These are phyloP conservation scores for Microcaecilia unicolor DNA, from an alignment of 2,797 vertebrate genomes.

Conservation along the genomic window DNA sequence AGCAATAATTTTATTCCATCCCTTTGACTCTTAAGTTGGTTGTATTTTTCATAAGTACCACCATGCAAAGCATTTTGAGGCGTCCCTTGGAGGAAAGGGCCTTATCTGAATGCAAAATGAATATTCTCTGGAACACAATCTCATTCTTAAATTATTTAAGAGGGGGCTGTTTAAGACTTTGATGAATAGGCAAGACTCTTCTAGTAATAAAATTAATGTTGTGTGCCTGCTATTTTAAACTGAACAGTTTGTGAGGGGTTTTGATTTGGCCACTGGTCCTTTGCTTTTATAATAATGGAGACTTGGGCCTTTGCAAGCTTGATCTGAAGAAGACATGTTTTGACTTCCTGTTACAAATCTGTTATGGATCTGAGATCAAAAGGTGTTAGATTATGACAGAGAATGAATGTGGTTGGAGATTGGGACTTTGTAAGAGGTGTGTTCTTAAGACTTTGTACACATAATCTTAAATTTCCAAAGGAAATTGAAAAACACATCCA, in stretches of 20 bases:
- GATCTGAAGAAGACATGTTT: too few species aligned
- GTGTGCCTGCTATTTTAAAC: not conserved
- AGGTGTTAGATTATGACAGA: too few species aligned
- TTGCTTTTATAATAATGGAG: fast-evolving
- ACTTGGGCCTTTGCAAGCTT: too few species aligned
- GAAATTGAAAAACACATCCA: constrained; percentile 1
- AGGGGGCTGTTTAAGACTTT: constrained; percentile 10
- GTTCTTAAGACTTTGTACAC: too few species aligned
- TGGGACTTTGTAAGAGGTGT: too few species aligned
- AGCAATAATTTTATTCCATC: too few species aligned
- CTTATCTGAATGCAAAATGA: constrained; percentile 20
- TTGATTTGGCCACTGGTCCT: too few species aligned
- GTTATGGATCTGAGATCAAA: too few species aligned
- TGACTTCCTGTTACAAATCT: too few species aligned
- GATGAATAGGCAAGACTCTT: constrained; percentile 3
- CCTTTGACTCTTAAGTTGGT: constrained; percentile 16
- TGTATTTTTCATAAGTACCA: not conserved
- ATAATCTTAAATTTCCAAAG: too few species aligned
- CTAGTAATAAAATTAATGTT: not conserved
- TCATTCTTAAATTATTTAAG: too few species aligned
- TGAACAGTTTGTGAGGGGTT: not conserved
- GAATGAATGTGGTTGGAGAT: too few species aligned
- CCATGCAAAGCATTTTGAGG: not conserved
- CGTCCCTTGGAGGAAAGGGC: constrained; percentile 4
- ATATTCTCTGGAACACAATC: constrained; percentile 17